These are phyloP conservation scores for Mesochorus sp. DNA, from an alignment of 2,888 invertebrate genomes.

Conservation along the genomic window DNA sequence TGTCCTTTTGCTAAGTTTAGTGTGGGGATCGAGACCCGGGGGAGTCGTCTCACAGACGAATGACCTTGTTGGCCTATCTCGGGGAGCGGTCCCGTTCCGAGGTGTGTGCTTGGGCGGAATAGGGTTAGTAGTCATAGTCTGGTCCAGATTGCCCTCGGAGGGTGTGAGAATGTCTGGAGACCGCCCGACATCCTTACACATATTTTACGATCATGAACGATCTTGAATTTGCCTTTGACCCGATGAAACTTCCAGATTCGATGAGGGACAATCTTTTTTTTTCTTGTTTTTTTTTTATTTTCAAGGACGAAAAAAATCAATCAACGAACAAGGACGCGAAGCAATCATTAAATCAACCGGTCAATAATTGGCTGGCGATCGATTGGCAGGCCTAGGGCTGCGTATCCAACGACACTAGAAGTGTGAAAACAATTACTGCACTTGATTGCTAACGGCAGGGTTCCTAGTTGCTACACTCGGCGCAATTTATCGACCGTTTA, in stretches of 20 bases:
- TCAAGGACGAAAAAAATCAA: not conserved
- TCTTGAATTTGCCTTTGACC: no score
- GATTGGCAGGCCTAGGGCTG: constrained; percentile 14
- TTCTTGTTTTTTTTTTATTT: no score
- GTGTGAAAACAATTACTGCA: constrained; percentile 57
- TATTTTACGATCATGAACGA: no score
- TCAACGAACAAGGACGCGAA: not conserved
- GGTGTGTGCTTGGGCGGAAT: not conserved
- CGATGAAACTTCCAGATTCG: no score
- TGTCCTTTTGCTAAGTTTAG: not conserved
- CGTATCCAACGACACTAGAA: constrained; percentile 21
- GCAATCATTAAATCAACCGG: constrained; percentile 32
- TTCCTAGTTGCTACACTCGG: constrained; percentile 19
- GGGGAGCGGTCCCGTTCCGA: not conserved
- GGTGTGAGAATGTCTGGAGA: no score
- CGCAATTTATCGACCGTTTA: constrained; percentile 56
- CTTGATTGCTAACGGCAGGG: constrained; percentile 56
- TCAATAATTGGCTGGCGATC: constrained; percentile 48
- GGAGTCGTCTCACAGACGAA: not conserved
- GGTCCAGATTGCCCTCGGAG: not conserved
- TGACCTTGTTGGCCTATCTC: not conserved
- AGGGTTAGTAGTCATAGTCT: not conserved
- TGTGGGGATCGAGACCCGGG: not conserved
- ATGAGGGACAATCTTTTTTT: no score
- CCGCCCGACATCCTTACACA: no score